Base-by-base conservation (phyloP, 2,113 vertebrate genomes). In the Ceyx cyanopectus region DNA sequence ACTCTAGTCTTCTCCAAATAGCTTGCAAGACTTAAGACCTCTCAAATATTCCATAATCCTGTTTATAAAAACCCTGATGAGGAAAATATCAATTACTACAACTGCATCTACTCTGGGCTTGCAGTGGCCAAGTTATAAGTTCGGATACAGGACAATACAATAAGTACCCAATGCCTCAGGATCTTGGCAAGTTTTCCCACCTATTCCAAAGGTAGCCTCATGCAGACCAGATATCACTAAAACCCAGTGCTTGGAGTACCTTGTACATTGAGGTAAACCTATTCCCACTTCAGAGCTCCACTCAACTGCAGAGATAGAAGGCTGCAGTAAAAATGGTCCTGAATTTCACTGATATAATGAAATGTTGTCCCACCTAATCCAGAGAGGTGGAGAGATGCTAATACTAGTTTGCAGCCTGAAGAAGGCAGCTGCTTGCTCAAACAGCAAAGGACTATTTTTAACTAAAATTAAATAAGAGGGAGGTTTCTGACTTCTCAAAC, bases 321-420 rank as follows among this genome's bases (percentile, higher is more conserved):
- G 17, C 15, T 41, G 12, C 10, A 13, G 3, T 9, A 61, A 29
- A 19, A 57, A 30, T 0, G 1, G 4, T 43, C 41, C 48, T 8
- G 30, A 50, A 51, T 20, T 37, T 10, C 14, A 45, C 34, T 2
- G 4, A 53, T 24, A 24, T 15, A 30, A 27, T 17, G 14, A 68
- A 50, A 61, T 0, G 0, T 8, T 56, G 41, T 56, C 29, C 29
- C 12, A 43, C 22, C 13, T 1, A 0, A 32, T 9, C 27, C 13
- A 29, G 41, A 24, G 46, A 30, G 24, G 17, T 6, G 2, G 16
- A 54, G 32, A 14, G 45, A 54, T 29, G 60, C n/a, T 30, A 27
- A n/a, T 7, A 29, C 17, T 40, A 14, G 13, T 18, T 53, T 46
- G 10, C 7, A 73, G 12, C 20, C 60, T 0, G 0, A 4, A 27